phyloP scores from a whole-genome alignment of 2,797 vertebrate genomes.

The Rhabdophis nuchalis region DNA sequence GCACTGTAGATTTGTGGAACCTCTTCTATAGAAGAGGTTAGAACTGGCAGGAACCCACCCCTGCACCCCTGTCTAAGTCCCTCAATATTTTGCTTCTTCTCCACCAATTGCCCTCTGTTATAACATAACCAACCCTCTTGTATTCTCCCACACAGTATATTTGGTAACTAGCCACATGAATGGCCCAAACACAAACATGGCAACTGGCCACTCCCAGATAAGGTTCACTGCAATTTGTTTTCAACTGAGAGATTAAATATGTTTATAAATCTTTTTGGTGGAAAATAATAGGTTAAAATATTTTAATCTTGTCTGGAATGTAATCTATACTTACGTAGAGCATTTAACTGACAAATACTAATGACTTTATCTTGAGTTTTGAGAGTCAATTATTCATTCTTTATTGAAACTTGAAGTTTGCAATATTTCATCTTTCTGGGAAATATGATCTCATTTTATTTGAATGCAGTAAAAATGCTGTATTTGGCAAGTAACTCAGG shows the following conservation, averaged over 20 bases:
- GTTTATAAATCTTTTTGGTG: background rate
- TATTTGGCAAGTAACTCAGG: background rate
- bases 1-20: no score
- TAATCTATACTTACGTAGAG: background rate
- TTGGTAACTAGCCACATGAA: background rate
- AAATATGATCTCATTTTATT: background rate
- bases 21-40: no score
- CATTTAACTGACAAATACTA: background rate
- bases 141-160: background rate
- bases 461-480: constrained; percentile 7
- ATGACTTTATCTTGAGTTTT: background rate
- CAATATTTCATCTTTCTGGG: constrained; percentile 7
- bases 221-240: background rate
- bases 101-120: background rate
- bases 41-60: no score
- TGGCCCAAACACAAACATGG: background rate
- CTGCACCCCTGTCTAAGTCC: background rate
- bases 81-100: background rate
- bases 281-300: background rate
- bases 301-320: background rate
- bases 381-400: background rate
- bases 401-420: constrained; percentile 1
- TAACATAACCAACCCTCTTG: background rate
- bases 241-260: background rate
- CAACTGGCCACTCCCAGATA: background rate